Evolutionary conservation across 2,797 vertebrate species (phyloP), one percentile per base, ranked within the genome.

Genomic region (Anguilla obscura): DNA sequence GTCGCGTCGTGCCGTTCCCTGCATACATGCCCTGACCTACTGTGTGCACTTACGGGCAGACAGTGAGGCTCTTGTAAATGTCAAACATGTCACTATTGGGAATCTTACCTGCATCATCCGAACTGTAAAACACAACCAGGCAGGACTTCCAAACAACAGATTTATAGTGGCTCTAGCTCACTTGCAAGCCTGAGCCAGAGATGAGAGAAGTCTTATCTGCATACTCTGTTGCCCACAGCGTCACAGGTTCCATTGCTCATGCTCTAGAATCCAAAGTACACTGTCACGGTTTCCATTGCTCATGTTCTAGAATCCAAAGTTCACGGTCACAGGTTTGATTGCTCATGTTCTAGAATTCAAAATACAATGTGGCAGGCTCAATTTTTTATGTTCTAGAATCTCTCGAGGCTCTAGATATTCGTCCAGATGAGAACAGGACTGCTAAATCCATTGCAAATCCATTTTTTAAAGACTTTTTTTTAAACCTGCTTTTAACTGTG

Each of bases 1-100:
- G 90, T 93, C 93, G 90, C 93, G 94, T 94, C 91, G 10, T 89
- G 14, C 79, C 90, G 86, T 93, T 92, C 76, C 93, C 93, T 60
- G 88, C 91, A 84, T 88, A 79, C 86, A 80, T 84, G 89, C 86
- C 86, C 89, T 90, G 88, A 89, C 63, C 54, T 63, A 69, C 87
- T 90, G 91, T 91, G 90, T 93, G 92, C 91, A 90, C 87, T 90
- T 85, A 40, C 56, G 16, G 89, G 89, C 66, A 33, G 80, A 90
- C 85, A 84, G 87, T 85, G 85, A 89, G 89, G 71, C 84, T 86
- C 94, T 90, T 91, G 91, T 89, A 86, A 86, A 90, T 88, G 88
- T 88, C 89, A 89, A 76, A 56, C 79, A 86, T 40, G 82, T 50
- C 83, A 56, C 66, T 87, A 56, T 54, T 48, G 52, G 45, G 54